These are phyloP conservation scores for Meteorus sp. DNA, from an alignment of 1,140 invertebrate genomes.

Conservation along the genomic window DNA sequence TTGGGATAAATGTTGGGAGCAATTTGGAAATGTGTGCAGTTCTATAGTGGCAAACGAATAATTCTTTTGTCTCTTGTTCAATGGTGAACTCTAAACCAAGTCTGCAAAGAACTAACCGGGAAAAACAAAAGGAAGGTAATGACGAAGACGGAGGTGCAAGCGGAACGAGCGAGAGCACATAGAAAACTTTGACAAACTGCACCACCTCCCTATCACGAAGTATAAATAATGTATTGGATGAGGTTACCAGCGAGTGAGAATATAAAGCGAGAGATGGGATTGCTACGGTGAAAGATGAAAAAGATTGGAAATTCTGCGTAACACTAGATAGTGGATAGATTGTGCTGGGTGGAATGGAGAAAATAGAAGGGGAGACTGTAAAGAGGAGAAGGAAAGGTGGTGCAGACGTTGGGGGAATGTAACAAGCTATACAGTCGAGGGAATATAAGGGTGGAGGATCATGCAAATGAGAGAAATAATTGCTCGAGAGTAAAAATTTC, in stretches of 20 bases:
- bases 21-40: no score
- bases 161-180: conserved; percentile 2
- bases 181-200: conserved; percentile 25
- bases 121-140: no score
- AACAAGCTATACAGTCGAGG: no score
- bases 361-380: conserved; percentile 4
- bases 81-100: conserved; percentile 20
- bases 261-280: conserved; percentile 20
- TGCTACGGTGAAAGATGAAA: conserved; percentile 17
- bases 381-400: not conserved
- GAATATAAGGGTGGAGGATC: conserved; percentile 1
- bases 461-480: conserved; percentile 10
- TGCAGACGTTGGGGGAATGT: not conserved
- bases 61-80: no score
- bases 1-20: no score
- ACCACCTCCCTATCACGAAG: conserved; percentile 32
- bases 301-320: conserved; percentile 4
- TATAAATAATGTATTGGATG: conserved; percentile 45
- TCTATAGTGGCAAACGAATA: no score
- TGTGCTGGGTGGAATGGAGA: not conserved
- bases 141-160: not conserved
- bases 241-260: no score
- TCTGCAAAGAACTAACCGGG: no score
- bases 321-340: no score
- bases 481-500: no score